Percentiles rank a stretch among this genome's conserved stretches.
phyloP scores from a whole-genome alignment of 2,113 vertebrate species.

The Upupa epops region DNA sequence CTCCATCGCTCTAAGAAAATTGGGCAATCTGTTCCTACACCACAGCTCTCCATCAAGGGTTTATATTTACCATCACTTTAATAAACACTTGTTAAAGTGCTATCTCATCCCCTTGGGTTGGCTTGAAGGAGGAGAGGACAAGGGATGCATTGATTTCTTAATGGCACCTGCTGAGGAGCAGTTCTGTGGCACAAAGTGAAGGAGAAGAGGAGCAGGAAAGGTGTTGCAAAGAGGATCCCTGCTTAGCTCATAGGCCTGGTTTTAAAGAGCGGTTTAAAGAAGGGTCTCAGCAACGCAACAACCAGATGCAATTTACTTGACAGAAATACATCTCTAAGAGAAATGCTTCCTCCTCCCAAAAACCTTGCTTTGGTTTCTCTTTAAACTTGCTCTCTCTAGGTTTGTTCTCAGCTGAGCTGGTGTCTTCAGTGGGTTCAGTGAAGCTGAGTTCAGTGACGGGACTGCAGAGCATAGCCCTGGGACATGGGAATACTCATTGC shows the following conservation, averaged over 20 bases:
- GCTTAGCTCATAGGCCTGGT: neutral
- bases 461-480: neutral
- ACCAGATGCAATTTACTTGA: neutral
- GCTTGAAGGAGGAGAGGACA: neutral
- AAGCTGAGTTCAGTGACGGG: neutral
- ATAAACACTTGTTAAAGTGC: neutral
- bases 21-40: slow-evolving; percentile 21
- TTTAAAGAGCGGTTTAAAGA: neutral
- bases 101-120: neutral
- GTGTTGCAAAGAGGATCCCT: neutral
- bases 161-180: neutral
- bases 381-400: neutral
- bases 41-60: neutral
- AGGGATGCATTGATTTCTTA: slow-evolving; percentile 3
- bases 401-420: neutral
- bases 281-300: neutral
- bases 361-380: neutral
- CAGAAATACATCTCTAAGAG: neutral
- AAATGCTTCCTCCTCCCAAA: neutral
- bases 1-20: neutral
- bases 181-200: neutral
- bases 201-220: neutral
- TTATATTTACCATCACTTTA: neutral
- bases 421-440: neutral
- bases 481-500: neutral